These are phyloP conservation scores for Mobula hypostoma DNA, from an alignment of 2,113 vertebrate species.

Conservation along the genomic window DNA sequence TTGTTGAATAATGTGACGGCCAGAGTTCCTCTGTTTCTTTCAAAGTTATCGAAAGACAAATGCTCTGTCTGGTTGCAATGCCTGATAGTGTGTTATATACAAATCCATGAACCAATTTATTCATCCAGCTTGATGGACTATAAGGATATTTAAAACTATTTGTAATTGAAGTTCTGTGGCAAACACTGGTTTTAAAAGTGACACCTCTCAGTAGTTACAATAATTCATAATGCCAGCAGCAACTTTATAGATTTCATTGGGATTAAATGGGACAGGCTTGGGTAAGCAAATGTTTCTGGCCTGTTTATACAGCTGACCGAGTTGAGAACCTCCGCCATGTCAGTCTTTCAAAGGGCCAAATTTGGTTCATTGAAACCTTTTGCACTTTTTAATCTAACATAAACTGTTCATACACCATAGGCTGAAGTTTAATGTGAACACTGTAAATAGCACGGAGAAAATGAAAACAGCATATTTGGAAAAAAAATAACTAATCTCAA, in stretches of 20 bases:
- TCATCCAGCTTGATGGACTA: background rate
- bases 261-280: background rate
- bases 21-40: background rate
- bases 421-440: background rate
- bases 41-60: background rate
- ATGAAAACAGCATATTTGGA: background rate
- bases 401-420: background rate
- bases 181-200: background rate
- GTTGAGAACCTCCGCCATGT: background rate
- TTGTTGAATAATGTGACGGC: too few relatives aligned
- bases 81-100: background rate
- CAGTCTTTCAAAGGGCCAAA: background rate
- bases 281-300: background rate
- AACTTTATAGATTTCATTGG: background rate
- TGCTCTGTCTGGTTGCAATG: background rate
- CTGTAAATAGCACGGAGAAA: too few relatives aligned
- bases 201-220: background rate
- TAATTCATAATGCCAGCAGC: background rate
- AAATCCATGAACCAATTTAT: background rate
- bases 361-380: background rate
- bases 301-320: background rate
- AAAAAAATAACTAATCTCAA: background rate
- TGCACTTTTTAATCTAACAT: background rate
- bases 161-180: background rate
- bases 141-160: background rate